Percentiles rank a stretch among this genome's conserved stretches.
These are phyloP conservation scores for Rhombomys opimus DNA, from an alignment of 2,113 vertebrate species.

Conservation along the genomic window DNA sequence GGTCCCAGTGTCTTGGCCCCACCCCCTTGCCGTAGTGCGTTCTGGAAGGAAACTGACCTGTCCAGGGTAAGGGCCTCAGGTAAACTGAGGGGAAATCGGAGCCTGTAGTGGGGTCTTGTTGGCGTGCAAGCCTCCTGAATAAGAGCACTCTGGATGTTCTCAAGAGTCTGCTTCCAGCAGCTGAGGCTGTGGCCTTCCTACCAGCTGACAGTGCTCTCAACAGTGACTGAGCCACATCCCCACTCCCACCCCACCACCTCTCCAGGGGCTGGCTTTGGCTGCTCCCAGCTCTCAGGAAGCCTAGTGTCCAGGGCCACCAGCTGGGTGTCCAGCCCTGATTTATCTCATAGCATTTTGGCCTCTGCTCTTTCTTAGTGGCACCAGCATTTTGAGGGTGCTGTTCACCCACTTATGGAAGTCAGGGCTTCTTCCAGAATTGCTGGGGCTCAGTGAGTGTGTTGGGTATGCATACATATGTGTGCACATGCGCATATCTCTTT, in stretches of 20 bases:
- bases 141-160: constrained; percentile 18
- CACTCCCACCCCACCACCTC: no score
- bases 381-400: neutral
- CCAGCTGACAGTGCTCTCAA: neutral
- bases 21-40: neutral
- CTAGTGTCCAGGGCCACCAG: neutral
- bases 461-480: no score
- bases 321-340: neutral
- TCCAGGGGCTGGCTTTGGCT: fast-evolving
- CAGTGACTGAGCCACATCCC: neutral
- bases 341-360: neutral
- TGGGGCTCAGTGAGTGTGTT: no score
- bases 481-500: neutral
- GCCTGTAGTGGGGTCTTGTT: constrained; percentile 77
- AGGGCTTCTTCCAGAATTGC: no score
- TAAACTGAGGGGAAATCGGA: constrained; percentile 9
- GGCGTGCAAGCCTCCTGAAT: neutral
- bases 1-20: neutral
- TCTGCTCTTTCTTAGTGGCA: neutral
- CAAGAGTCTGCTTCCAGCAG: neutral
- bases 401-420: neutral
- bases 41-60: neutral
- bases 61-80: no score
- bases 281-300: neutral
- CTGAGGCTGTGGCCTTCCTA: neutral